These are phyloP conservation scores for Leptobrachium leishanense DNA, from an alignment of 2,113 vertebrate genomes.

Conservation along the genomic window DNA sequence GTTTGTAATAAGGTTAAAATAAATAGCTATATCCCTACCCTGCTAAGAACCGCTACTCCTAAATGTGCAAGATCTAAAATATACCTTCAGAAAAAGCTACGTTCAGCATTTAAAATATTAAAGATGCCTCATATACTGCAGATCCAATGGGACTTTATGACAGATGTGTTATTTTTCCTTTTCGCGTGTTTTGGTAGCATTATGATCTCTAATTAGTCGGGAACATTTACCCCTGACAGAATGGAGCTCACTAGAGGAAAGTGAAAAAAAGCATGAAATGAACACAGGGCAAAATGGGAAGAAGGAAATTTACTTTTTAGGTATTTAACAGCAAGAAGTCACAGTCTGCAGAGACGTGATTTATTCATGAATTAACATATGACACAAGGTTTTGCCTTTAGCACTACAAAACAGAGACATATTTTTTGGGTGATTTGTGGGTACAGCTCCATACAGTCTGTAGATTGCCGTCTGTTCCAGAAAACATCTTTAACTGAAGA, in stretches of 20 bases:
- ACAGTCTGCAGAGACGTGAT: conserved; percentile 56
- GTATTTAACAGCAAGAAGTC: conserved; percentile 59
- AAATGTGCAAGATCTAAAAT: neutral
- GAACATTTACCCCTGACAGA: conserved; percentile 66
- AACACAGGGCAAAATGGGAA: conserved; percentile 57
- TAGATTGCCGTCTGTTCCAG: conserved; percentile 22
- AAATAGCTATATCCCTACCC: neutral
- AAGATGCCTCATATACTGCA: conserved; percentile 71
- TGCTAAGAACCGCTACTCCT: neutral
- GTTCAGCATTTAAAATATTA: conserved; percentile 67
- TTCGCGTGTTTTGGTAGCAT: conserved; percentile 51
- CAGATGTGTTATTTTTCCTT: conserved; percentile 64
- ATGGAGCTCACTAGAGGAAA: conserved; percentile 62
- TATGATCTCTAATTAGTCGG: conserved; percentile 69
- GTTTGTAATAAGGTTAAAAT: too few species aligned
- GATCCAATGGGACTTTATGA: conserved; percentile 73
- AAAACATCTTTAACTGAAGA: too few species aligned
- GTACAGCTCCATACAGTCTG: conserved; percentile 42
- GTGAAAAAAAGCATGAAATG: conserved; percentile 60
- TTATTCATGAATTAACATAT: conserved; percentile 63
- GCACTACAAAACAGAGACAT: conserved; percentile 57
- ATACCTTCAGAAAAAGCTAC: neutral
- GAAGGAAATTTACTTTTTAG: conserved; percentile 43
- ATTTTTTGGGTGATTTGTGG: conserved; percentile 52
- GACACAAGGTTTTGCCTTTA: conserved; percentile 61